phyloP scores from a whole-genome alignment of 2,113 vertebrate species.

The Rhadina sibilatrix region DNA sequence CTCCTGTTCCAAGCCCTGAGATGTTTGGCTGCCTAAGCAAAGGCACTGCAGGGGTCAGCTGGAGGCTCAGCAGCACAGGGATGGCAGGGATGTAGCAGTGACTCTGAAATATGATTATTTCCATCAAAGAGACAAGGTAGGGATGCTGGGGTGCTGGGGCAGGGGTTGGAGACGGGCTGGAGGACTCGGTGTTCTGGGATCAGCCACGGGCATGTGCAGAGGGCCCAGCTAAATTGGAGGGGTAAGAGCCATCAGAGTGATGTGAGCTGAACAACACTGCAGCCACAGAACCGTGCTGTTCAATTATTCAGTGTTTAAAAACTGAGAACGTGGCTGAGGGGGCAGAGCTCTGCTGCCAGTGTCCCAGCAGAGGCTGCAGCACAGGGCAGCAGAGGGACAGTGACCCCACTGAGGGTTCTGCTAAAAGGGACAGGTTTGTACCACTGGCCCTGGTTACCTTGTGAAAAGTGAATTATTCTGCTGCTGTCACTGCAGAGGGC shows the following conservation, averaged over 20 bases:
- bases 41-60: background rate
- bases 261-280: background rate
- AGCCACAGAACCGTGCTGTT: background rate
- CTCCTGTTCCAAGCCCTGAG: background rate
- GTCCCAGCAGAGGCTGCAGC: background rate
- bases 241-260: background rate
- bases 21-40: background rate
- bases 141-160: background rate
- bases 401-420: background rate
- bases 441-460: background rate
- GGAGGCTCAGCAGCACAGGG: background rate
- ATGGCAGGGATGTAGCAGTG: background rate
- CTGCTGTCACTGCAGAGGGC: background rate
- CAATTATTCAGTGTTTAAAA: background rate
- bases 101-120: background rate
- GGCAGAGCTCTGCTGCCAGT: accelerated
- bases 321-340: accelerated
- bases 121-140: background rate
- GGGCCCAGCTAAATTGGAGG: too few relatives aligned
- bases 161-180: accelerated
- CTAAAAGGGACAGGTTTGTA: background rate
- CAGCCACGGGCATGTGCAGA: background rate
- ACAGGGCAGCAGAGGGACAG: background rate
- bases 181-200: accelerated
- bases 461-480: too few relatives aligned